These are phyloP conservation scores for Drosophila acutilabella DNA, from an alignment of 2,888 invertebrate genomes.

Conservation along the genomic window DNA sequence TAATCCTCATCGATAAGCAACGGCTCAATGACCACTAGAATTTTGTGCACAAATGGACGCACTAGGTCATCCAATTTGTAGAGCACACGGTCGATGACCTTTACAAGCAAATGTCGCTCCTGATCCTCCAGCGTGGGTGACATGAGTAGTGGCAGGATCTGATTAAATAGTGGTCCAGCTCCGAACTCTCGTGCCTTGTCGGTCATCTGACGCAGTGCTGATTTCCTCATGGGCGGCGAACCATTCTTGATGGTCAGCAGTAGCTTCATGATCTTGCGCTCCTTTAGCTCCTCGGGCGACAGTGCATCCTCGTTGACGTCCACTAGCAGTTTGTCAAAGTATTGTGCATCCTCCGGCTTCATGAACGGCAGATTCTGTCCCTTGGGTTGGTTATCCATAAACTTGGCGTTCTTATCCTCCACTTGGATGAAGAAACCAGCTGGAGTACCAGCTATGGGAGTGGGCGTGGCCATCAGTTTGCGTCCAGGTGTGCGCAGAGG, in stretches of 20 bases:
- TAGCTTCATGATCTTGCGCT: conserved; percentile 99
- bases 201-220: conserved; percentile 98
- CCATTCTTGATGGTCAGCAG: conserved; percentile 99
- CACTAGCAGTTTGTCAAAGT: conserved; percentile 98
- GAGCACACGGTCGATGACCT: conserved; percentile 98
- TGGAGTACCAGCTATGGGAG: conserved; percentile 96
- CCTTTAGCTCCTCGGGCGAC: conserved; percentile 98
- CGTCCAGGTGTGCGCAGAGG: conserved; percentile 99
- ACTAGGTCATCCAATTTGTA: conserved; percentile 99
- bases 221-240: conserved; percentile 99
- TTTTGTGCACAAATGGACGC: conserved; percentile 99
- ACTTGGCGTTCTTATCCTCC: conserved; percentile 94
- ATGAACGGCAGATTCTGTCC: conserved; percentile 97
- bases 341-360: conserved; percentile 99
- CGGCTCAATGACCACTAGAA: conserved; percentile 99
- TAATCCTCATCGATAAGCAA: conserved; percentile 99
- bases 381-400: conserved; percentile 98
- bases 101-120: conserved; percentile 98
- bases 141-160: conserved; percentile 99
- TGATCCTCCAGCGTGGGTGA: conserved; percentile 99
- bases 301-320: conserved; percentile 99
- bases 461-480: conserved; percentile 98
- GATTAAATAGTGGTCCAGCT: conserved; percentile 99
- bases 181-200: conserved; percentile 99
- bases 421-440: conserved; percentile 98